Conservation (phyloP, 1,140 invertebrate genomes). For the Drosophila virilis region DNA sequence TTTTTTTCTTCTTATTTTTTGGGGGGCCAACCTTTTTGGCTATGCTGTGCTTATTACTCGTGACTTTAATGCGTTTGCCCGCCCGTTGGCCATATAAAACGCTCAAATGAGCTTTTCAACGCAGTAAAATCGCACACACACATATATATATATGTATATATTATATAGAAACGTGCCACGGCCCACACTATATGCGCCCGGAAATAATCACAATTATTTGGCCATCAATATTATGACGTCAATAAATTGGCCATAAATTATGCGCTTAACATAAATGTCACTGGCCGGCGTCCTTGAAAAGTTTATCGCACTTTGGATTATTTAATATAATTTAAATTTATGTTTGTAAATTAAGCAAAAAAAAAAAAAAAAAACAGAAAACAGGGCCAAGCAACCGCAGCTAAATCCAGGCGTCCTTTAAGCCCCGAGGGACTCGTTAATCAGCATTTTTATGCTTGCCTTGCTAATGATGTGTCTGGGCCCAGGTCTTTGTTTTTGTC, state of each 20-base stretch:
- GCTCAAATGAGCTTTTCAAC: constrained; percentile 66
- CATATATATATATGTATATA: neutral
- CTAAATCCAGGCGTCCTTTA: constrained; percentile 30
- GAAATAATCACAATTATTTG: constrained; percentile 79
- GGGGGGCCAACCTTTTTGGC: constrained; percentile 55
- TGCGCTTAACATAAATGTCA: constrained; percentile 67
- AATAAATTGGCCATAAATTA: constrained; percentile 75
- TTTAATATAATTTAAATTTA: constrained; percentile 82
- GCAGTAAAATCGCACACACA: constrained; percentile 40
- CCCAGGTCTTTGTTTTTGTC: constrained; percentile 12
- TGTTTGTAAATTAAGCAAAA: constrained; percentile 62
- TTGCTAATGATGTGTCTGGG: constrained; percentile 77
- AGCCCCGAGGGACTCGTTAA: constrained; percentile 74
- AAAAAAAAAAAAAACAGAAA: constrained; percentile 7
- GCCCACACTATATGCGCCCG: constrained; percentile 12
- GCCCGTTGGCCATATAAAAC: constrained; percentile 59
- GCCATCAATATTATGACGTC: constrained; percentile 76
- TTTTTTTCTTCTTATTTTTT: too few relatives aligned
- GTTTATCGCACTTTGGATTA: constrained; percentile 44
- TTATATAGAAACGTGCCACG: neutral
- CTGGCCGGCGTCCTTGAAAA: constrained; percentile 65
- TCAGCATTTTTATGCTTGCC: constrained; percentile 80
- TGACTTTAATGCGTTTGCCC: constrained; percentile 59
- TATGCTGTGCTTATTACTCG: constrained; percentile 67
- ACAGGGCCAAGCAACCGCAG: constrained; percentile 18